phyloP scores from a whole-genome alignment of 2,113 vertebrate species.

The Gymnogyps californianus region DNA sequence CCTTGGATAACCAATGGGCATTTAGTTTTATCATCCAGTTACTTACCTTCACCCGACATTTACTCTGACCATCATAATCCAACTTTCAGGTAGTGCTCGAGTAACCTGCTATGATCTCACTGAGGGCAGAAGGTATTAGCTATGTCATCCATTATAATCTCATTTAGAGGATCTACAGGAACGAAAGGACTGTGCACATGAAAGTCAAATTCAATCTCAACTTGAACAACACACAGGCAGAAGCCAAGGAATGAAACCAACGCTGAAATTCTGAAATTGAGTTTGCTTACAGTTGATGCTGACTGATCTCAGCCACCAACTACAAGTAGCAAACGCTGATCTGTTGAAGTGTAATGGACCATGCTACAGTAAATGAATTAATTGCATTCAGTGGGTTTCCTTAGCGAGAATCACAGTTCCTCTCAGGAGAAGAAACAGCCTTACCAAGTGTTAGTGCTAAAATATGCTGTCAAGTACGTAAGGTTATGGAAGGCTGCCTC shows the following conservation, averaged over 20 bases:
- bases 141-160: not conserved
- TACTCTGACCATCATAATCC: not conserved
- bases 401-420: not conserved
- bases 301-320: not conserved
- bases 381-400: not conserved
- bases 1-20: not conserved
- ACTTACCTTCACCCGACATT: slow-evolving; percentile 32
- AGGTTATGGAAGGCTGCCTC: slow-evolving; percentile 7
- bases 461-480: slow-evolving; percentile 13
- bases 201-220: not conserved
- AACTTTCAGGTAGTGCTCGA: not conserved
- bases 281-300: not conserved
- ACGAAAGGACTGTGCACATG: not conserved
- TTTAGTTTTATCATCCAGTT: not conserved
- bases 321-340: not conserved
- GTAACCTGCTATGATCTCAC: not conserved
- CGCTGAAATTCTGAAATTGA: not conserved
- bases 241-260: not conserved
- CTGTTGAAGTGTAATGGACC: not conserved
- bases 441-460: slow-evolving; percentile 9
- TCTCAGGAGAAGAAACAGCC: not conserved
- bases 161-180: not conserved
- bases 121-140: not conserved
- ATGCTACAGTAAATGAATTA: not conserved
- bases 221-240: not conserved